Conservation (phyloP, 2,113 vertebrate species). For the Eurypyga helias region DNA sequence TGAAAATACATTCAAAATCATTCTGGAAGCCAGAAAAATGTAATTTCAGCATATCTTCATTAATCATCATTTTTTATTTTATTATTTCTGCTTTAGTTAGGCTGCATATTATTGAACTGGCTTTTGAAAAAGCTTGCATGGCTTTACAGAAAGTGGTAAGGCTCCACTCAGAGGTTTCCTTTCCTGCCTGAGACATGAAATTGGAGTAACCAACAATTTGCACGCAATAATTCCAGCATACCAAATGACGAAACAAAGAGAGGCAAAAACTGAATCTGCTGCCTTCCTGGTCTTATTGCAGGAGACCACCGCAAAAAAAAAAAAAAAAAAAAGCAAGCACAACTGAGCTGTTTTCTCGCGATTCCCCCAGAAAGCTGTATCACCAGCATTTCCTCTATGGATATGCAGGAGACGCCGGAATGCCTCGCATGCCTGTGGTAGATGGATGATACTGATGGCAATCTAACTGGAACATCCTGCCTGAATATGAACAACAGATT, state of each 20-base stretch:
- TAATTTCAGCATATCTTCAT: not conserved
- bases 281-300: not conserved
- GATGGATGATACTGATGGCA: slow-evolving; percentile 75
- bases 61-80: not conserved
- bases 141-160: slow-evolving; percentile 7
- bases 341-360: slow-evolving; percentile 25
- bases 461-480: slow-evolving; percentile 79
- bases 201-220: slow-evolving; percentile 48
- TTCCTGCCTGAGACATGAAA: slow-evolving; percentile 52
- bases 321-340: not conserved
- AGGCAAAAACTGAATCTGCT: slow-evolving; percentile 24
- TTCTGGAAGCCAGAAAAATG: slow-evolving; percentile 21
- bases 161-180: slow-evolving; percentile 28
- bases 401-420: not conserved
- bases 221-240: slow-evolving; percentile 20
- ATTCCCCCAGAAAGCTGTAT: not conserved
- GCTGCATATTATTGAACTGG: slow-evolving; percentile 6
- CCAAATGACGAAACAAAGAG: slow-evolving; percentile 18
- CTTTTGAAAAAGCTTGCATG: slow-evolving; percentile 18
- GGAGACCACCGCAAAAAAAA: not conserved
- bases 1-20: slow-evolving; percentile 38
- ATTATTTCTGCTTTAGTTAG: not conserved
- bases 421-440: not conserved
- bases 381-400: not conserved
- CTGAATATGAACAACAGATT: slow-evolving; percentile 95